Conservation (phyloP, 2,113 vertebrate genomes). For the Anhinga rufa region DNA sequence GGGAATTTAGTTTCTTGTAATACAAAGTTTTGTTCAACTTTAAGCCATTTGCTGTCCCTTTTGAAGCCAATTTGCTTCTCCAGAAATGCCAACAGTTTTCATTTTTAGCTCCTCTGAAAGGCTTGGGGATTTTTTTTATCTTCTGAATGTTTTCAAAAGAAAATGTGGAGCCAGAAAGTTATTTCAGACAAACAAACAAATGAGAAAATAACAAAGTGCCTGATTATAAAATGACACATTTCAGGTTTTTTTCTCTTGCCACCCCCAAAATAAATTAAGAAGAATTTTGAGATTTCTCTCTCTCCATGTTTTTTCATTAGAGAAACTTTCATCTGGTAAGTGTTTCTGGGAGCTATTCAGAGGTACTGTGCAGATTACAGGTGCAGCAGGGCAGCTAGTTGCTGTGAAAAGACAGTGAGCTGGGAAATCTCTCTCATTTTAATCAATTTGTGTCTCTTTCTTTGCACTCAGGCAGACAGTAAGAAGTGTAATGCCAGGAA, state of each 20-base stretch:
- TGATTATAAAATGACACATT: constrained; percentile 2
- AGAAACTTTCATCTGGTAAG: not conserved
- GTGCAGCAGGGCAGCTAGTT: not conserved
- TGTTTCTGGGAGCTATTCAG: not conserved
- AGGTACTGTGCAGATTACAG: not conserved
- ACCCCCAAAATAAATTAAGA: not conserved
- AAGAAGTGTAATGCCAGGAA: not conserved
- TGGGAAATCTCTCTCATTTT: not conserved
- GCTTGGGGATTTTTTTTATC: not conserved
- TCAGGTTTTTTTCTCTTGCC: not conserved
- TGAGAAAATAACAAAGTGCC: constrained; percentile 1
- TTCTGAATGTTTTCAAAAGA: constrained; percentile 10
- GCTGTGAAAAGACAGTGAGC: not conserved
- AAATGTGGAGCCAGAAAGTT: constrained; percentile 3
- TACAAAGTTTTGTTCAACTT: not conserved
- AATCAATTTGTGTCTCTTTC: not conserved
- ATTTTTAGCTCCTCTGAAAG: constrained; percentile 23
- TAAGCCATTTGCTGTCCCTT: not conserved
- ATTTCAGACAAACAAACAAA: constrained; percentile 23
- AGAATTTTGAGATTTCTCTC: not conserved
- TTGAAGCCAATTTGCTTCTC: not conserved
- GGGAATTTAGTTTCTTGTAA: constrained; percentile 5
- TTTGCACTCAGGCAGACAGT: not conserved
- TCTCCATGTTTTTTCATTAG: not conserved
- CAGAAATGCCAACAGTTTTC: constrained; percentile 17